A percentile compares a stretch with the other conserved stretches of the same genome.
These are phyloP conservation scores for Lochmaea capreae DNA, from an alignment of 2,888 invertebrate species.

Conservation along the genomic window DNA sequence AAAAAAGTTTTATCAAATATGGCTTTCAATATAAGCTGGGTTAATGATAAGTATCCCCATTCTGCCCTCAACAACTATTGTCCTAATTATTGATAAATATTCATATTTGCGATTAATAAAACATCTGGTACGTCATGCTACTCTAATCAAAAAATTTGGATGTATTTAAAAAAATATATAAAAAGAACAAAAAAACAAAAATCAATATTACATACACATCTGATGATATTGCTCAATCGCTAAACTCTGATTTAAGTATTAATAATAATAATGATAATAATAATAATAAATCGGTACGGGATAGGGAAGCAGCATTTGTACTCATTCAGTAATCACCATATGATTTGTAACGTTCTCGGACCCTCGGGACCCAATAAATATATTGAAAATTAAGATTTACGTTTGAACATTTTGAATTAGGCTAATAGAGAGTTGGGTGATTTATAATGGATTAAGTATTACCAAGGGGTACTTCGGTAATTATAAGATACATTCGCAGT, in stretches of 20 bases:
- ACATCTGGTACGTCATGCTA: no score
- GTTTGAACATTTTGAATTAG: constrained; percentile 14
- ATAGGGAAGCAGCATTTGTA: constrained; percentile 62
- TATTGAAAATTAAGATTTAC: constrained; percentile 29
- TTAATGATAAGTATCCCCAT: no score
- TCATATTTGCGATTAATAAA: background rate
- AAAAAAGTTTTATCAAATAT: constrained; percentile 13
- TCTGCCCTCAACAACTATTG: background rate
- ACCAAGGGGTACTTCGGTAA: background rate
- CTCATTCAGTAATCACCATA: constrained; percentile 64
- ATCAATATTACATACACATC: constrained; percentile 53
- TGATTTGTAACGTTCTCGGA: constrained; percentile 58
- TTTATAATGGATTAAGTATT: background rate
- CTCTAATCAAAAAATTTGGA: constrained; percentile 30
- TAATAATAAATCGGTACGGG: constrained; percentile 59
- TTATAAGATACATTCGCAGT: background rate
- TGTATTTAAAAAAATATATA: constrained; percentile 34
- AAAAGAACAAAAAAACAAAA: constrained; percentile 42
- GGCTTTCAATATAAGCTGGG: no score
- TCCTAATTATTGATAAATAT: no score
- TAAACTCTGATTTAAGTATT: constrained; percentile 60
- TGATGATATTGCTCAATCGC: constrained; percentile 63
- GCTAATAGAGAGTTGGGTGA: background rate
- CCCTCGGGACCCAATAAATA: constrained; percentile 32
- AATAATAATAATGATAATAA: constrained; percentile 62